Percentiles rank a stretch among this genome's conserved stretches.
Conservation (phyloP, 2,113 vertebrate genomes). For the Macrotis lagotis region DNA sequence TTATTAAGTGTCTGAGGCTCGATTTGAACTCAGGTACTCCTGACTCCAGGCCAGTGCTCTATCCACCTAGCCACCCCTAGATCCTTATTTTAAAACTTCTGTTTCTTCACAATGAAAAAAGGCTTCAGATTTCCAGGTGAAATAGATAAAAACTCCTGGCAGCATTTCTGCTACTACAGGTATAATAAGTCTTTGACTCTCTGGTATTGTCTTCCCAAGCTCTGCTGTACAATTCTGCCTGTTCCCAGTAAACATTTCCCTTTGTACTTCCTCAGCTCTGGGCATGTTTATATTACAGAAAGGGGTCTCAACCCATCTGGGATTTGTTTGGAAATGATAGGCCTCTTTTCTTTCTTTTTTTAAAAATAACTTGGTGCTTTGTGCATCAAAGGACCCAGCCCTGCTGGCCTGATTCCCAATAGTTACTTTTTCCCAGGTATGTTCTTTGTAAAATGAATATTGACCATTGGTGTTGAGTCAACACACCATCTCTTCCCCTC, state of each 20-base stretch:
- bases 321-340: constrained; percentile 65
- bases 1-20: too few species aligned
- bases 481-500: background rate
- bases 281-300: constrained; percentile 62
- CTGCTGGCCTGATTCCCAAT: background rate
- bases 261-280: constrained; percentile 60
- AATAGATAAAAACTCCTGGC: background rate
- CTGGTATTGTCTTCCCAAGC: background rate
- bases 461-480: background rate
- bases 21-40: too few species aligned
- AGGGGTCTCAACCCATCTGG: constrained; percentile 57
- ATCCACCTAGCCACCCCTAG: too few species aligned
- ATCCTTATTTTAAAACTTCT: background rate
- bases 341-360: constrained; percentile 60
- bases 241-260: constrained; percentile 56
- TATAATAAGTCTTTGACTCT: background rate
- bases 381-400: constrained; percentile 9
- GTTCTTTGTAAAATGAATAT: constrained; percentile 42
- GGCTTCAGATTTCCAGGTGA: background rate
- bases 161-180: background rate
- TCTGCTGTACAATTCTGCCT: background rate
- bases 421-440: constrained; percentile 71
- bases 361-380: constrained; percentile 66
- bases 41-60: too few species aligned
- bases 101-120: background rate